Evolutionary conservation across 2,888 invertebrate species (phyloP).

Genomic region (Sarcophaga rosellei): DNA sequence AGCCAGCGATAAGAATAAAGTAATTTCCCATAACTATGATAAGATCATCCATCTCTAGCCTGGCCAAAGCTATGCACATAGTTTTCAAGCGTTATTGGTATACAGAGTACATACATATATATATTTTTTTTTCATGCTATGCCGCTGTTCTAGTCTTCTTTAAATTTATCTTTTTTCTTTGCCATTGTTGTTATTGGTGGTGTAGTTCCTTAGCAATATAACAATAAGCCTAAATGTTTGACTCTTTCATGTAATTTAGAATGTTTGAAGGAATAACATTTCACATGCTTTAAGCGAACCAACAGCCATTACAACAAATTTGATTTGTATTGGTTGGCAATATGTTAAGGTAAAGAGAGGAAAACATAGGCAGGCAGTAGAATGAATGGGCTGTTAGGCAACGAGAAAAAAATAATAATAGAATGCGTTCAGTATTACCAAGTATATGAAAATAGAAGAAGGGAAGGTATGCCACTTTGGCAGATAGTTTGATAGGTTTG

Average conservation of each 20-base stretch:
- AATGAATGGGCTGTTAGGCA: not conserved
- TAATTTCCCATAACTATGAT: slow-evolving; percentile 69
- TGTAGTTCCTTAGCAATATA: not conserved
- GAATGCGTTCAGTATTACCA: not conserved
- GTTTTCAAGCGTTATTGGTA: slow-evolving; percentile 39
- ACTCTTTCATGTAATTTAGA: not conserved
- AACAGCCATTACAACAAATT: not conserved
- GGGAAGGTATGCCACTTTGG: not conserved
- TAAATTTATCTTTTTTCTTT: not conserved
- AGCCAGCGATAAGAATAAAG: slow-evolving; percentile 63
- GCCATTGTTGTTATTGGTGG: not conserved
- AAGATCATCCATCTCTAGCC: slow-evolving; percentile 64
- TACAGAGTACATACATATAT: not conserved
- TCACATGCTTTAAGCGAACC: not conserved
- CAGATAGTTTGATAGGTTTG: no score
- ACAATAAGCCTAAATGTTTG: not conserved
- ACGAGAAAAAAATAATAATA: not conserved
- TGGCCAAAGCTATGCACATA: not conserved
- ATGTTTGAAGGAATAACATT: not conserved
- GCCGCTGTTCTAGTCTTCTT: not conserved
- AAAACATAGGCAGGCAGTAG: not conserved
- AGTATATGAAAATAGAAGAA: not conserved
- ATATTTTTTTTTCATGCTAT: slow-evolving; percentile 10
- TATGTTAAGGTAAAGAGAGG: not conserved
- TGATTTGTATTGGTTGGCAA: not conserved